These are phyloP conservation scores for Phrynocephalus forsythii DNA, from an alignment of 2,797 vertebrate species.

Conservation along the genomic window DNA sequence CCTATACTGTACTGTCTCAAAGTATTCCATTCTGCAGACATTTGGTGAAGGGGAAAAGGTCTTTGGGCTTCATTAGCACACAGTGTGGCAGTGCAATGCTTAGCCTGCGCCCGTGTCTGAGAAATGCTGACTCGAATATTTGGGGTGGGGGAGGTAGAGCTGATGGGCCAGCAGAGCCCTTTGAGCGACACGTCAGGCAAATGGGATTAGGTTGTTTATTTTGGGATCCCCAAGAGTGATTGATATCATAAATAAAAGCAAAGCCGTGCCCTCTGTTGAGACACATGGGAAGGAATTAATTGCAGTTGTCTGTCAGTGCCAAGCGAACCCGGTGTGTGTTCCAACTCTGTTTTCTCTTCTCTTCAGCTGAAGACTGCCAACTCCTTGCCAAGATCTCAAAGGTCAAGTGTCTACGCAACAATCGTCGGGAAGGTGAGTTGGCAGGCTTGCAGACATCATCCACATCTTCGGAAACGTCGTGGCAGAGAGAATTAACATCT, in stretches of 20 bases:
- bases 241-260: constrained; percentile 65
- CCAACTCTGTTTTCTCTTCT: constrained; percentile 62
- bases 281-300: constrained; percentile 53
- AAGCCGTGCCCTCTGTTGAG: constrained; percentile 42
- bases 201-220: constrained; percentile 51
- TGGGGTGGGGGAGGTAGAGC: background rate
- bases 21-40: background rate
- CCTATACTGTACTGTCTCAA: background rate
- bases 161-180: constrained; percentile 50
- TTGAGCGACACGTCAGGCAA: constrained; percentile 43
- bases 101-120: background rate
- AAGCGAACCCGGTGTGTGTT: constrained; percentile 14
- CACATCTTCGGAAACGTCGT: background rate
- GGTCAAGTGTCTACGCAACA: constrained; percentile 93
- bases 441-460: background rate
- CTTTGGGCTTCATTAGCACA: background rate
- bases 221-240: constrained; percentile 43
- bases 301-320: constrained; percentile 45
- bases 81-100: background rate
- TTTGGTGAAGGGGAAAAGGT: background rate
- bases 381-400: constrained; percentile 95
- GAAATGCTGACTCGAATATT: background rate
- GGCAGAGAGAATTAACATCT: background rate
- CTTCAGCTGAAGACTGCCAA: constrained; percentile 94
- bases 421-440: constrained; percentile 89